These are phyloP conservation scores for Camponotus floridanus DNA, from an alignment of 1,140 invertebrate species.

Conservation along the genomic window DNA sequence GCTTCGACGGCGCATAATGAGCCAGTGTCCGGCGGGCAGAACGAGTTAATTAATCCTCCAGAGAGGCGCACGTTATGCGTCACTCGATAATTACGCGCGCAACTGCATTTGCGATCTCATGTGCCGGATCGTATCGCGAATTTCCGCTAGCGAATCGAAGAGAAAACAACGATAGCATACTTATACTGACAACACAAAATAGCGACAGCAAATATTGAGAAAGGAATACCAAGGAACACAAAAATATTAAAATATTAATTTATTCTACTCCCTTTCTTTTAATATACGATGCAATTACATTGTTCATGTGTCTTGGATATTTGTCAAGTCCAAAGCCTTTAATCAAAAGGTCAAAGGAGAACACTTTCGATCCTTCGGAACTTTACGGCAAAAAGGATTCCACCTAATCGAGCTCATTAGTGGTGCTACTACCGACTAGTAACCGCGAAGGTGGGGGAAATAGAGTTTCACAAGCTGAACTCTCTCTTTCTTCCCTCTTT, in stretches of 20 bases:
- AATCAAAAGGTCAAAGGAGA: conserved; percentile 26
- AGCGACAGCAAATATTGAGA: not conserved
- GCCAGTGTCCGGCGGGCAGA: conserved; percentile 74
- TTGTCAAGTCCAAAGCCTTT: conserved; percentile 9
- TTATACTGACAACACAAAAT: not conserved
- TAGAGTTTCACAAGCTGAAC: conserved; percentile 26
- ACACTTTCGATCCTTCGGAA: conserved; percentile 6
- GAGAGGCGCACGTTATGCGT: conserved; percentile 71
- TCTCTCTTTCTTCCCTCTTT: not conserved
- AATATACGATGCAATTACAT: not conserved
- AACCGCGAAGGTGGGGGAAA: conserved; percentile 11
- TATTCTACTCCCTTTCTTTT: not conserved
- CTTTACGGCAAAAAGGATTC: conserved; percentile 26
- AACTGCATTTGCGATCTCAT: conserved; percentile 65
- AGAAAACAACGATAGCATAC: not conserved
- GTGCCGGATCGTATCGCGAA: conserved; percentile 28
- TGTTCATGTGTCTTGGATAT: not conserved
- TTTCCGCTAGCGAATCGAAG: conserved; percentile 23
- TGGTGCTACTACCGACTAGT: conserved; percentile 15
- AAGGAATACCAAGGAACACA: not conserved
- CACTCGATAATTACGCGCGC: conserved; percentile 76
- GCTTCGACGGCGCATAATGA: conserved; percentile 72
- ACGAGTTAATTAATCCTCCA: conserved; percentile 79
- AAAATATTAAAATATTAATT: not conserved
- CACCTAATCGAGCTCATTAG: conserved; percentile 55